Percentiles rank a stretch among this genome's conserved stretches.
phyloP scores from a whole-genome alignment of 1,140 invertebrate genomes.

The Pseudomyrmex gracilis region DNA sequence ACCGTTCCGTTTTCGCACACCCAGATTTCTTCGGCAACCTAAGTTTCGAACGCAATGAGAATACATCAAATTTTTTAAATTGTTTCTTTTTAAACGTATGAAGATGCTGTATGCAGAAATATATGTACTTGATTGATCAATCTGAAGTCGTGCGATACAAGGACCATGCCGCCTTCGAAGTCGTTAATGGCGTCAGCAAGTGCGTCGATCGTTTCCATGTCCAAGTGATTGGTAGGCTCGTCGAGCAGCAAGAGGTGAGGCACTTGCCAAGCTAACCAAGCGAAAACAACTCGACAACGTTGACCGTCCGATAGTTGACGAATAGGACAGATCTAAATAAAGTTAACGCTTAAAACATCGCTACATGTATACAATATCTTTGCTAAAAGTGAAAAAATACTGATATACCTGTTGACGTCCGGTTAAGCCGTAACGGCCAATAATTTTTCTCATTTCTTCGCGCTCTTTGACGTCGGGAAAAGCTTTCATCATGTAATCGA shows the following conservation, averaged over 20 bases:
- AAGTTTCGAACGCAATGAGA: constrained; percentile 64
- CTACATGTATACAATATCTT: too few relatives aligned
- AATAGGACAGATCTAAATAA: constrained; percentile 95
- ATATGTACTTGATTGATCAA: constrained; percentile 97
- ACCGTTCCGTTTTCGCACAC: constrained; percentile 98
- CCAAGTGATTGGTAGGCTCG: constrained; percentile 99
- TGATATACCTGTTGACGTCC: constrained; percentile 95
- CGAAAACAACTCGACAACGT: constrained; percentile 99
- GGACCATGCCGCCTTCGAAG: constrained; percentile 98
- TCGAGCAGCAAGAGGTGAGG: constrained; percentile 97
- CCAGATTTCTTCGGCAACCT: constrained; percentile 99
- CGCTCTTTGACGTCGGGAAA: constrained; percentile 99
- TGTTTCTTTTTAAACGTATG: constrained; percentile 7
- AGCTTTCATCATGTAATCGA: constrained; percentile 99
- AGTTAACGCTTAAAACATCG: constrained; percentile 18
- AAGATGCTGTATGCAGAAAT: neutral
- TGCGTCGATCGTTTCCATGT: constrained; percentile 99
- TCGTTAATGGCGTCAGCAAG: constrained; percentile 99
- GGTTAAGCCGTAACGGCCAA: constrained; percentile 98
- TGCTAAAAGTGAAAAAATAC: too few relatives aligned
- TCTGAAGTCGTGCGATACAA: constrained; percentile 99
- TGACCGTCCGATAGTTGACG: constrained; percentile 99
- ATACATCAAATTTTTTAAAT: constrained; percentile 22
- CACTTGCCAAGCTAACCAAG: constrained; percentile 97
- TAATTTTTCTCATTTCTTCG: constrained; percentile 99